These are phyloP conservation scores for Saturnia pavonia DNA, from an alignment of 2,888 invertebrate genomes.

Conservation along the genomic window DNA sequence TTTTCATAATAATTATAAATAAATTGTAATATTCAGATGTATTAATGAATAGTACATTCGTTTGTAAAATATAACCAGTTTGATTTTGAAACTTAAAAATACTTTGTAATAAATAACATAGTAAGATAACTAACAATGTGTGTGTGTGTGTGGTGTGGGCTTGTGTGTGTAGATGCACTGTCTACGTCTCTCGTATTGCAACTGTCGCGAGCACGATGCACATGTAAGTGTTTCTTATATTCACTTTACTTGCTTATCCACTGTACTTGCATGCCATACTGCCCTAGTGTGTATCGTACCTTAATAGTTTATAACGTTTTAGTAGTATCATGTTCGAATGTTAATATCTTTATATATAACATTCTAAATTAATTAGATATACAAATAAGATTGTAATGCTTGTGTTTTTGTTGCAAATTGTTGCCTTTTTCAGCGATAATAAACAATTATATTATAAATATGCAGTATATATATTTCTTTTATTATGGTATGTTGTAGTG, in stretches of 20 bases:
- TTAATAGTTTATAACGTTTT: background rate
- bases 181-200: slow-evolving; percentile 61
- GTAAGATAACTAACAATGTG: slow-evolving; percentile 14
- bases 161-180: slow-evolving; percentile 68
- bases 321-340: background rate
- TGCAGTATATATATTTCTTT: background rate
- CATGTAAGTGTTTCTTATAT: slow-evolving; percentile 58
- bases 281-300: background rate
- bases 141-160: slow-evolving; percentile 31
- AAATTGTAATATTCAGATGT: background rate
- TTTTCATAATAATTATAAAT: no score
- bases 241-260: background rate
- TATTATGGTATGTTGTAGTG: background rate
- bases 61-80: background rate
- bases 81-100: background rate
- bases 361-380: background rate
- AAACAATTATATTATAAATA: background rate
- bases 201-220: slow-evolving; percentile 60
- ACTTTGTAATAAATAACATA: background rate
- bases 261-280: background rate
- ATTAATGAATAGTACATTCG: background rate
- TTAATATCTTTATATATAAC: background rate
- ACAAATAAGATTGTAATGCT: background rate
- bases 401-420: background rate
- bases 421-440: background rate